Percentiles rank a stretch among this genome's conserved stretches.
Conservation (phyloP, 2,888 invertebrate genomes). For the Drosophila limbata region DNA sequence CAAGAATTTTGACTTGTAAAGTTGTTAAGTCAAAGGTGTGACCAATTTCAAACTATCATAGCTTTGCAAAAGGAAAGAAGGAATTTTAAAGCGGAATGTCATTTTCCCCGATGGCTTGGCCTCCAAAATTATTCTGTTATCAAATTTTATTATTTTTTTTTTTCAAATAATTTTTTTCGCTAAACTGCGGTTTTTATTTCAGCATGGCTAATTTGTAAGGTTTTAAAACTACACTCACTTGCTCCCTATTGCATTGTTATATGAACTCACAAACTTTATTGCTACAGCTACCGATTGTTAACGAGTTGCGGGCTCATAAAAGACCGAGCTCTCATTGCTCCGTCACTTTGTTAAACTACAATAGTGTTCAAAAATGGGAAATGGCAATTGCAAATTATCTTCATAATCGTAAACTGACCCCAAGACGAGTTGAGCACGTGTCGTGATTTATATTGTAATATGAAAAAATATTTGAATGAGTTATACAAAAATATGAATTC, state of each 20-base stretch:
- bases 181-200: too few species aligned
- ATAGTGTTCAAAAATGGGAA: background rate
- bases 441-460: background rate
- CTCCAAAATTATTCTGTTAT: too few species aligned
- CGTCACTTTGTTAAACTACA: constrained; percentile 9
- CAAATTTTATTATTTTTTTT: too few species aligned
- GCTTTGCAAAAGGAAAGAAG: too few species aligned
- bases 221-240: background rate
- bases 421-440: background rate
- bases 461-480: too few species aligned
- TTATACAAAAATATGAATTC: background rate
- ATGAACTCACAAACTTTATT: constrained; percentile 28
- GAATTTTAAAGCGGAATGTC: too few species aligned
- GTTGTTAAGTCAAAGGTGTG: too few species aligned
- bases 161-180: too few species aligned
- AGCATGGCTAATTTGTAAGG: constrained; percentile 1
- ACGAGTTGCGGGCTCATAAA: background rate
- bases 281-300: constrained; percentile 13
- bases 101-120: too few species aligned
- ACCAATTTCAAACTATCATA: too few species aligned
- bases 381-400: background rate
- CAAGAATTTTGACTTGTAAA: too few species aligned
- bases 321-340: background rate
- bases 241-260: background rate
- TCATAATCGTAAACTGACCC: background rate